A percentile compares a stretch with the other conserved stretches of the same genome.
Evolutionary conservation across 2,113 vertebrate genomes (phyloP).

Genomic region (Aegypius monachus): DNA sequence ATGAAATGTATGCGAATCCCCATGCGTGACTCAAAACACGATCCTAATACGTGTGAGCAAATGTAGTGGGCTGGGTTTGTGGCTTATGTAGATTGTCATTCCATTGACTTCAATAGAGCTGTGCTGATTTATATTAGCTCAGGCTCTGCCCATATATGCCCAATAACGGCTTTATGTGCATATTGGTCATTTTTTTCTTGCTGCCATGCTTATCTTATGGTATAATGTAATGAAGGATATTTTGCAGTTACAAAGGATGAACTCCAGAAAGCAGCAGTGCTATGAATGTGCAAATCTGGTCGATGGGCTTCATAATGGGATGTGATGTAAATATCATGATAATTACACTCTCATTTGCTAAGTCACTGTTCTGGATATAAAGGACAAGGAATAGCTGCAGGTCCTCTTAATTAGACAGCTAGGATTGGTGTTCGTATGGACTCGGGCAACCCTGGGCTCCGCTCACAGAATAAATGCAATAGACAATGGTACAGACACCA

Average conservation of each 20-base stretch:
- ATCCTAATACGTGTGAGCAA: background rate
- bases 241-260: background rate
- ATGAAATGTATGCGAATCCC: background rate
- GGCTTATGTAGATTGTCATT: background rate
- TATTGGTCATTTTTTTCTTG: background rate
- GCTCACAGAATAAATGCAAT: constrained; percentile 11
- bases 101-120: background rate
- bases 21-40: fast-evolving
- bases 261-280: background rate
- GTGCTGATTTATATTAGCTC: background rate
- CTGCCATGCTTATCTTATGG: background rate
- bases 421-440: background rate
- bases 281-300: constrained; percentile 19
- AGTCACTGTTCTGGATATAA: constrained; percentile 46
- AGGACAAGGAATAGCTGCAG: constrained; percentile 42
- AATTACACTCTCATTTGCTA: constrained; percentile 54
- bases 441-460: background rate
- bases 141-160: background rate
- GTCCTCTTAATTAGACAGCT: constrained; percentile 23
- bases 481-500: background rate
- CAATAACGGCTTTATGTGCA: background rate
- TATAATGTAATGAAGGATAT: background rate
- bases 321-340: constrained; percentile 57
- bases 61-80: background rate
- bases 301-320: constrained; percentile 20